A percentile compares a stretch with the other conserved stretches of the same genome.
These are phyloP conservation scores for Meteorus cinctellus DNA, from an alignment of 2,888 invertebrate genomes.

Conservation along the genomic window DNA sequence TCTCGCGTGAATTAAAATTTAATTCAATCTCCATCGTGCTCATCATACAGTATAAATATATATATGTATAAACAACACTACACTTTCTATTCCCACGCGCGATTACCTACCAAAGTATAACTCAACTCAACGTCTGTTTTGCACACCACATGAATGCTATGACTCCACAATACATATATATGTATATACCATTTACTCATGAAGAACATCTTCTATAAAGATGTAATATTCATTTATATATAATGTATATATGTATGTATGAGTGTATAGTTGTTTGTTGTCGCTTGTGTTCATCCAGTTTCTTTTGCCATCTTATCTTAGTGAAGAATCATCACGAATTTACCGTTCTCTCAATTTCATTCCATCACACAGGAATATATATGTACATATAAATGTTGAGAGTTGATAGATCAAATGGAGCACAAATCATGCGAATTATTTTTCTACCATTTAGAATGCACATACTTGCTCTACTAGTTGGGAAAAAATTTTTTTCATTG, in stretches of 20 bases:
- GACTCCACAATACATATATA: background rate
- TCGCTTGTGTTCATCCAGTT: slow-evolving; percentile 14
- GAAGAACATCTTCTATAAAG: slow-evolving; percentile 15
- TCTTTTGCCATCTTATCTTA: slow-evolving; percentile 10
- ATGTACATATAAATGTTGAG: background rate
- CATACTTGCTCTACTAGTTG: background rate
- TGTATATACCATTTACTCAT: background rate
- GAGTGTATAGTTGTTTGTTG: slow-evolving; percentile 10
- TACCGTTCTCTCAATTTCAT: slow-evolving; percentile 24
- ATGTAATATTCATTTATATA: slow-evolving; percentile 7
- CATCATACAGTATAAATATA: slow-evolving; percentile 6
- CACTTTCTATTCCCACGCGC: slow-evolving; percentile 14
- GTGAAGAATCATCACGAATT: slow-evolving; percentile 21
- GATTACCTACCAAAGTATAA: slow-evolving; percentile 8
- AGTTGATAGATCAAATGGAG: slow-evolving; percentile 2
- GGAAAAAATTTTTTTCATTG: too few species aligned
- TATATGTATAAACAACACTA: background rate
- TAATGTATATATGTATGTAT: background rate
- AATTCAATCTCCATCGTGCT: background rate
- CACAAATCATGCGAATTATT: background rate
- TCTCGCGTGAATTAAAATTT: background rate
- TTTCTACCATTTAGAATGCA: background rate
- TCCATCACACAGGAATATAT: background rate
- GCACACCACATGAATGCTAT: background rate
- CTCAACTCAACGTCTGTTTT: background rate